These are phyloP conservation scores for Pluvianellus socialis DNA, from an alignment of 2,113 vertebrate species.

Conservation along the genomic window DNA sequence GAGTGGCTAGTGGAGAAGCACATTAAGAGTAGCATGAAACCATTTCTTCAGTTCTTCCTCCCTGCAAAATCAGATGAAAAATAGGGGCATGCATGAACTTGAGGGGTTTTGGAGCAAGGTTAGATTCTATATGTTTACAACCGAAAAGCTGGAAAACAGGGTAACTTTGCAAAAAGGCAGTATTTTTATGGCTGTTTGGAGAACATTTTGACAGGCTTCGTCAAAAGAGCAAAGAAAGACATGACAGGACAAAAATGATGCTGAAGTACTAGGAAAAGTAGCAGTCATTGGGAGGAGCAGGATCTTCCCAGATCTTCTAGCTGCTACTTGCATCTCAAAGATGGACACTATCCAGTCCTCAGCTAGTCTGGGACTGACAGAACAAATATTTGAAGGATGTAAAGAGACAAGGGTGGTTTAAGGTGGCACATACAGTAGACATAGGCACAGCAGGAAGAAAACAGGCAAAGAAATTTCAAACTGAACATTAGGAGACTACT, in stretches of 20 bases:
- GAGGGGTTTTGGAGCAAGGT: background rate
- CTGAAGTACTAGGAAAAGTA: background rate
- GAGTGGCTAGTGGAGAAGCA: background rate
- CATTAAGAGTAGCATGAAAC: accelerated
- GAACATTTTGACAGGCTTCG: background rate
- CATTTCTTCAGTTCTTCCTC: background rate
- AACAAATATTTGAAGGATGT: background rate
- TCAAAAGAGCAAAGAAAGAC: background rate
- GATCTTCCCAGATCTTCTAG: background rate
- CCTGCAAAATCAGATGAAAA: background rate
- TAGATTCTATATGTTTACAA: background rate
- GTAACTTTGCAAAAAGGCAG: background rate
- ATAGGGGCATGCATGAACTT: background rate
- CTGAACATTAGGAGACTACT: background rate
- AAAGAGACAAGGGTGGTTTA: background rate
- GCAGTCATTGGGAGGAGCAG: background rate
- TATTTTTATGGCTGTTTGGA: background rate
- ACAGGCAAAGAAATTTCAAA: background rate
- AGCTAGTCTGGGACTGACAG: background rate
- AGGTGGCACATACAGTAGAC: background rate
- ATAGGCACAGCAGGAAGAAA: background rate
- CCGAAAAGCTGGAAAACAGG: background rate
- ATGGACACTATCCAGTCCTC: background rate
- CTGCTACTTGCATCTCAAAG: background rate
- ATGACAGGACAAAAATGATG: background rate